These are phyloP conservation scores for Lerista edwardsae DNA, from an alignment of 2,797 vertebrate genomes.

Conservation along the genomic window DNA sequence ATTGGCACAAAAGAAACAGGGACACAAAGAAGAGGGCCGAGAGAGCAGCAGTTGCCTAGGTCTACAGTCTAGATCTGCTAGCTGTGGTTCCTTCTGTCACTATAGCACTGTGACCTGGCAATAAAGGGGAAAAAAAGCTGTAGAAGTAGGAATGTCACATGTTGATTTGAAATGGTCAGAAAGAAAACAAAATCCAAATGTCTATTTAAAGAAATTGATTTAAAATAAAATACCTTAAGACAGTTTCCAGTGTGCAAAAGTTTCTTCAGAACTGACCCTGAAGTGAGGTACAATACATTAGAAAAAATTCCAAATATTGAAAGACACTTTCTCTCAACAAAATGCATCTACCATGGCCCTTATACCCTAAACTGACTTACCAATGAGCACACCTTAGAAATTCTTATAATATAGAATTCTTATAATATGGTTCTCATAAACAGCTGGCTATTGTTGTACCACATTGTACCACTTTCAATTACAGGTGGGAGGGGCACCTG, in stretches of 20 bases:
- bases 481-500: not conserved
- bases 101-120: not conserved
- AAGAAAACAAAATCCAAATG: conserved; percentile 5
- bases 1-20: not conserved
- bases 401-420: too few species aligned
- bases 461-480: too few species aligned
- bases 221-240: conserved; percentile 86
- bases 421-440: too few species aligned
- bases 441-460: too few species aligned
- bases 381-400: not conserved
- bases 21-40: not conserved
- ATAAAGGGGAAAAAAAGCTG: not conserved
- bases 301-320: conserved; percentile 20
- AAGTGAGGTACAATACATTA: conserved; percentile 51
- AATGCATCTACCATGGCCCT: not conserved
- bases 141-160: not conserved
- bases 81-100: not conserved
- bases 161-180: not conserved
- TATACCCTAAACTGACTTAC: not conserved
- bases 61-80: not conserved
- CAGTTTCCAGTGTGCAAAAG: conserved; percentile 99
- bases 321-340: not conserved
- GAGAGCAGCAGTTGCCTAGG: not conserved
- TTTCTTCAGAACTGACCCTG: conserved; percentile 98
- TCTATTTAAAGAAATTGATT: not conserved